phyloP scores from a whole-genome alignment of 2,888 invertebrate species.

The Euplexia lucipara region DNA sequence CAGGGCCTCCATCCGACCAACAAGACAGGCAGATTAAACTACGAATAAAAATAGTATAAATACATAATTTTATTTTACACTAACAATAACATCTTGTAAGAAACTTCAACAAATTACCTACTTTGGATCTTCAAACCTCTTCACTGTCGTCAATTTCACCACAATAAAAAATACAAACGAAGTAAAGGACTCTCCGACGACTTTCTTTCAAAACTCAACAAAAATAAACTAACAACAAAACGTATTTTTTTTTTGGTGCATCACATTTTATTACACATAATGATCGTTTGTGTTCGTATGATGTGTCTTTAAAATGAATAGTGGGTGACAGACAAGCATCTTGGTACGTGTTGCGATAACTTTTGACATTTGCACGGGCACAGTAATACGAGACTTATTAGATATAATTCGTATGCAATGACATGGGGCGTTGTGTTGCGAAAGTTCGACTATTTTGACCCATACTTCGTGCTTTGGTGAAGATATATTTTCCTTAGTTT shows the following conservation, averaged over 20 bases:
- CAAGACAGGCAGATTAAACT: too few species aligned
- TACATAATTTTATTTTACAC: too few species aligned
- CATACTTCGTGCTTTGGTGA: constrained; percentile 36
- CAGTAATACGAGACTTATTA: constrained; percentile 58
- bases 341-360: constrained; percentile 70
- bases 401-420: constrained; percentile 70
- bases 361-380: constrained; percentile 67
- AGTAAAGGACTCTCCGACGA: neutral
- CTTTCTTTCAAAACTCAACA: constrained; percentile 18
- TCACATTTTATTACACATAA: constrained; percentile 45
- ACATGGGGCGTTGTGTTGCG: constrained; percentile 33
- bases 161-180: too few species aligned
- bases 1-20: too few species aligned
- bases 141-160: too few species aligned
- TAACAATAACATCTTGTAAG: too few species aligned
- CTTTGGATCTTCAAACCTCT: neutral
- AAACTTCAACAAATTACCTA: neutral
- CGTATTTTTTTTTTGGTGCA: constrained; percentile 46
- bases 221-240: constrained; percentile 22
- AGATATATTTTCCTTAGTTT: neutral
- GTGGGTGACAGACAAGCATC: constrained; percentile 73
- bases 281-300: constrained; percentile 52
- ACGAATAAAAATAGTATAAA: too few species aligned
- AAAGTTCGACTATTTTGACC: constrained; percentile 58
- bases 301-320: constrained; percentile 56